Conservation (phyloP, 2,888 invertebrate species). For the Xylota segnis region DNA sequence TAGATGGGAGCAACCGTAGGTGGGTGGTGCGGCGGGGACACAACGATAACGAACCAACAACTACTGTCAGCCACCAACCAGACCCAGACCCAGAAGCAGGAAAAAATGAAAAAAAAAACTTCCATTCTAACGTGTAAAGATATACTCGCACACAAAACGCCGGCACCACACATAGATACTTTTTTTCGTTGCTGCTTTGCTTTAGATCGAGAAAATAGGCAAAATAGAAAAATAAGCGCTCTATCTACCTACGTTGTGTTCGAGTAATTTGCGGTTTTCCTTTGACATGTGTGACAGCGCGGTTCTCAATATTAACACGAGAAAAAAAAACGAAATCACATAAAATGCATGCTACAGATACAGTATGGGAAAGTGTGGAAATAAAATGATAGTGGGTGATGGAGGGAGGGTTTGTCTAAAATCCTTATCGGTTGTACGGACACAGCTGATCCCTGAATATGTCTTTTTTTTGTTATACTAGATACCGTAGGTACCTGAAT, state of each 20-base stretch:
- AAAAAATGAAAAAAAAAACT: conserved; percentile 20
- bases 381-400: not conserved
- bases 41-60: conserved; percentile 10
- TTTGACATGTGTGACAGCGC: conserved; percentile 53
- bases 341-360: not conserved
- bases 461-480: not conserved
- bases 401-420: not conserved
- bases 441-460: conserved; percentile 1
- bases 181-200: conserved; percentile 11
- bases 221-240: conserved; percentile 62
- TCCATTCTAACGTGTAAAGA: conserved; percentile 40
- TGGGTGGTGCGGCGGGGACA: not conserved
- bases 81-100: conserved; percentile 21
- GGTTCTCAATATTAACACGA: conserved; percentile 42
- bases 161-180: conserved; percentile 58
- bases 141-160: conserved; percentile 51
- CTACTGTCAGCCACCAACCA: conserved; percentile 34
- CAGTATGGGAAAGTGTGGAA: not conserved
- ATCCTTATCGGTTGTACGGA: conserved; percentile 32
- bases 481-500: not conserved
- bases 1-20: conserved; percentile 50
- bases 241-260: conserved; percentile 42
- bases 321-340: conserved; percentile 11
- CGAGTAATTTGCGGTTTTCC: conserved; percentile 64
- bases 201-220: conserved; percentile 42